Evolutionary conservation across 2,113 vertebrate species (phyloP), one percentile per base, ranked within the genome.

Genomic region (Enhydra lutris): DNA sequence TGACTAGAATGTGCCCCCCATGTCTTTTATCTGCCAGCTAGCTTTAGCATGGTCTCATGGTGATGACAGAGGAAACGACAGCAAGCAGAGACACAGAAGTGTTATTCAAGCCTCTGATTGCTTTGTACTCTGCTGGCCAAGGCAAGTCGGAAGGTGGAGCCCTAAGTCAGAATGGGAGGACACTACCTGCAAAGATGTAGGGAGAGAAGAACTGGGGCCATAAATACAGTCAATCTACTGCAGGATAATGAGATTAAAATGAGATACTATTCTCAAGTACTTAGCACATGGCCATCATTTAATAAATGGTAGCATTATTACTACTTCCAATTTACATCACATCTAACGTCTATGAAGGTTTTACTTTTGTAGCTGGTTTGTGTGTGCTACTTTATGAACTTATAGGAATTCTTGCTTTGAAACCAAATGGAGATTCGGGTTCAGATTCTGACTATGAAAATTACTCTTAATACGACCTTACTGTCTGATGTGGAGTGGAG

Each of bases 391-490:
- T 82, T 84, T 59, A 78, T 79, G n/a, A 83, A n/a, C 4, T 71
- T 74, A 24, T 74, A 87, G 74, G 92, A 90, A 79, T 83, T 85
- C 34, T 90, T 92, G 36, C 79, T 96, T 94, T 96, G 90, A 92
- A 92, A 80, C 18, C 82, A 42, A 76, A 76, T 52, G 47, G 67
- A 34, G 36, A 67, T 87, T 94, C 57, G 36, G 34, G 34, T 74
- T 94, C 42, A 94, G 80, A 80, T 39, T 18, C 61, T 57, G n/a
- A 20, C 21, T 65, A 17, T 83, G 59, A 92, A 79, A 20, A 2
- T 7, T 47, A 42, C 34, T 91, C 42, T 89, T 47, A 81, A 47
- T 82, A 18, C 1, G 21, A n/a, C 3, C 9, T 31, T 17, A 6
- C 47, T 84, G 17, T 82, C 18, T 88, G 18, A 23, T 11, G 18